Base-by-base conservation (phyloP, 1,140 invertebrate species). In the Zophobas morio region DNA sequence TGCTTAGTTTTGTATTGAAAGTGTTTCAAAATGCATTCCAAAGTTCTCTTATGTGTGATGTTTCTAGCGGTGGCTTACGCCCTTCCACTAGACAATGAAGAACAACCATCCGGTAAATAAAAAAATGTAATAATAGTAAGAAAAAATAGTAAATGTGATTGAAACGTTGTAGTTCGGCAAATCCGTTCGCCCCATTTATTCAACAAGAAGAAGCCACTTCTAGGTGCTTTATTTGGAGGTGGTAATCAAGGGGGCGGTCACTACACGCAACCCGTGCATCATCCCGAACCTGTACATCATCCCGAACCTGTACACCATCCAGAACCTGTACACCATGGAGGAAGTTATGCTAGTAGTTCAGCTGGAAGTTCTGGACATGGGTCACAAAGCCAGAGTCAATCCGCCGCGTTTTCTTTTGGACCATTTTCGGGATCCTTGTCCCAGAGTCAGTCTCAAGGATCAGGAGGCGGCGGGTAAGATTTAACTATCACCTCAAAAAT, bases 351-450 rank as follows among this genome's bases (percentile, higher is more conserved):
- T 35, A 37, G 36, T 20, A 66, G 60, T 42, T 46, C 39, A 5
- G 49, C 71, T 2, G 46, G 51, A 54, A 42, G 60, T 42, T 53
- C 71, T 20, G 49, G 71, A 40, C 60, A 66, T 56, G 71, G 71
- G 8, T 75, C 73, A 1, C 73, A 75, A 37, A 56, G 49, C 32
- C 71, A 74, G 36, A 75, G 73, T 49, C 73, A 72, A 32, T 51
- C 70, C 33, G 5, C 34, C 32, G 54, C 73, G 1, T 51, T 51
- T 51, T 4, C 49, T 51, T 51, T 6, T 51, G 49, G 49, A 0
- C 49, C 49, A 6, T 51, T n/a, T 20, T 51, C 49, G n/a, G 49
- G 49, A 51, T 51, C 49, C 49, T 6, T 51, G 6, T 51, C 49
- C 6, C 71, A 74, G 40, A 75, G 73, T 49, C 73, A 72, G 33